phyloP scores from a whole-genome alignment of 64 coral and sea anemone genomes.

The Pocillopora damicornis region DNA sequence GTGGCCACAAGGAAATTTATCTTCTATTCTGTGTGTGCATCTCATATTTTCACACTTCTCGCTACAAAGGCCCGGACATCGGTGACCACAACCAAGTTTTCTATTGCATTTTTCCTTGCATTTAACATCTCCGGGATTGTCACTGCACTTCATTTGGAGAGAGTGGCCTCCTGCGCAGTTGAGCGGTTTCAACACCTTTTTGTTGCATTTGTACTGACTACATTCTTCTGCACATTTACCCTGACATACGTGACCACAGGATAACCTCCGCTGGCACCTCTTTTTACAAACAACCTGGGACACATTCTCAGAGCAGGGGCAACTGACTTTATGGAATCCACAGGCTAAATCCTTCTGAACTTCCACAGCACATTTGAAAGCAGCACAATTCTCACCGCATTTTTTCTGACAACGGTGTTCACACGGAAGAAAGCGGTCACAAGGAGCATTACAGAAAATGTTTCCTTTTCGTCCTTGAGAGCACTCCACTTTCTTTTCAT shows the following conservation, averaged over 20 bases:
- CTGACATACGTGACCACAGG: conserved; percentile 29
- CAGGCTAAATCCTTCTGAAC: conserved; percentile 30
- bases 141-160: not conserved
- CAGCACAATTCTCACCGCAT: conserved; percentile 17
- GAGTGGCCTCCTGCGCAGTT: conserved; percentile 38
- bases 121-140: not conserved
- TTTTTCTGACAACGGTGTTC: conserved; percentile 20
- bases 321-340: conserved; percentile 17
- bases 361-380: not conserved
- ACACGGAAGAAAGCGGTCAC: conserved; percentile 35
- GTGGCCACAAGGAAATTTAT: conserved; percentile 52
- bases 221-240: conserved; percentile 20
- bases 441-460: conserved; percentile 3
- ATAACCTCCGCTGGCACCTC: not conserved
- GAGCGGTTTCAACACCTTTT: not conserved
- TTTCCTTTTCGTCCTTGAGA: not conserved
- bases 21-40: not conserved
- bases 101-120: conserved; percentile 34
- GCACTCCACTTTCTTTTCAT: conserved; percentile 39
- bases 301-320: conserved; percentile 11
- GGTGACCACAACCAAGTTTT: conserved; percentile 27
- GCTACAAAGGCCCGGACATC: conserved; percentile 36
- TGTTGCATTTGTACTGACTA: not conserved
- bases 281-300: conserved; percentile 7
- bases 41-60: not conserved